Evolutionary conservation across 2,797 vertebrate genomes (phyloP).

Genomic region (Chloroceryle amazona): DNA sequence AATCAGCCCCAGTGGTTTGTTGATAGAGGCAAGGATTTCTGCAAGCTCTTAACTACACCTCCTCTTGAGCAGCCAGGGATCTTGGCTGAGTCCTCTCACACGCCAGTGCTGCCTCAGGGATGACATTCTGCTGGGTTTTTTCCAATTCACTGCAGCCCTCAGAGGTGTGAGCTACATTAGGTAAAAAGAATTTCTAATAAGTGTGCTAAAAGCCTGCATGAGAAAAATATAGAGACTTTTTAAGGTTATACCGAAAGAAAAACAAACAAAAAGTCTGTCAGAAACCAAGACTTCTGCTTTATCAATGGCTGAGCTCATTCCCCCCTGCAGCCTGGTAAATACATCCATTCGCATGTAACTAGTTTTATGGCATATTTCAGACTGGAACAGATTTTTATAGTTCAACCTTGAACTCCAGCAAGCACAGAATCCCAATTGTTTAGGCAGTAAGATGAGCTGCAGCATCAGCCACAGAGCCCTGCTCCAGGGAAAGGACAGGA

Average conservation of each 20-base stretch:
- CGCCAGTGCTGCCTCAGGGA: neutral
- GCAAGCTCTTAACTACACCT: neutral
- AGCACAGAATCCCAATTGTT: neutral
- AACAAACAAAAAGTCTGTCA: neutral
- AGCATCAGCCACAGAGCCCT: neutral
- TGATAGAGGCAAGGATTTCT: neutral
- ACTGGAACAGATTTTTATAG: conserved; percentile 11
- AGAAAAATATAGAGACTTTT: neutral
- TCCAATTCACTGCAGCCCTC: neutral
- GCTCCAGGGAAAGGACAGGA: neutral
- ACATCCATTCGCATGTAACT: neutral
- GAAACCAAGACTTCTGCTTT: neutral
- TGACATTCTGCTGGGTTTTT: neutral
- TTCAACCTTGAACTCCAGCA: neutral
- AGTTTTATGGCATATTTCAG: conserved; percentile 17
- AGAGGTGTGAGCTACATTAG: neutral
- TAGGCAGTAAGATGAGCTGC: neutral
- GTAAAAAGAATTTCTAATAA: neutral
- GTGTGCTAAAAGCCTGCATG: neutral
- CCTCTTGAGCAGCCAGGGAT: neutral
- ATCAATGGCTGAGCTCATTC: neutral
- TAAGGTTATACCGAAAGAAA: neutral
- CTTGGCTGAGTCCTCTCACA: neutral
- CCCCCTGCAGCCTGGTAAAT: neutral
- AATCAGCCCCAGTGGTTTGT: neutral